Evolutionary conservation across 1,140 invertebrate genomes (phyloP).

Genomic region (Trichogramma pretiosum): DNA sequence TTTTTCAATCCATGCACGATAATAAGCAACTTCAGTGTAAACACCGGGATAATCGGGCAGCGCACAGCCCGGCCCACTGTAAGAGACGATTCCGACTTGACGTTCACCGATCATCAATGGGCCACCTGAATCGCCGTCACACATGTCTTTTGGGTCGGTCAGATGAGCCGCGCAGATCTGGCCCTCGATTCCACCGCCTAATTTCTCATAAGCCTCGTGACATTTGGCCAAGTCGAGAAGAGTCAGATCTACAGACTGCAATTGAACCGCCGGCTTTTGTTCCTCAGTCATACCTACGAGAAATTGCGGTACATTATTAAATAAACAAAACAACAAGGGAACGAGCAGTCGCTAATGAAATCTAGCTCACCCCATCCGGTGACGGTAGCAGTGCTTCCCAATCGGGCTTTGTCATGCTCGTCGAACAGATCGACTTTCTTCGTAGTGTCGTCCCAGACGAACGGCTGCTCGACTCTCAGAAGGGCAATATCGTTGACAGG

Average conservation of each 20-base stretch:
- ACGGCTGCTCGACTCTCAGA: constrained; percentile 13
- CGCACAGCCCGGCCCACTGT: constrained; percentile 48
- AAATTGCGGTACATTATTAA: too few species aligned
- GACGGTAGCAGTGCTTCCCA: constrained; percentile 25
- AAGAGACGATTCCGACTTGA: constrained; percentile 53
- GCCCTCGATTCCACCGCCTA: constrained; percentile 47
- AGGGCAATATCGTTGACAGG: constrained; percentile 26
- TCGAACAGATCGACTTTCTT: constrained; percentile 21
- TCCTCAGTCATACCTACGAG: constrained; percentile 8
- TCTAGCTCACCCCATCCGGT: constrained; percentile 39
- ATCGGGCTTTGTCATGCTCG: constrained; percentile 11
- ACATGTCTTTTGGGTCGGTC: constrained; percentile 59
- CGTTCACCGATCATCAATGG: constrained; percentile 32
- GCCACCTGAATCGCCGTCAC: constrained; percentile 52
- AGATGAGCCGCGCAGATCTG: constrained; percentile 64
- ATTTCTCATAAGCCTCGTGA: constrained; percentile 27
- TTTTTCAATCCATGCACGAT: constrained; percentile 39
- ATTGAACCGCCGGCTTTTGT: not conserved
- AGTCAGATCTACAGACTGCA: constrained; percentile 37
- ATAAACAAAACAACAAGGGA: too few species aligned
- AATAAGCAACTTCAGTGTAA: constrained; percentile 45
- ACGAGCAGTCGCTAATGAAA: too few species aligned
- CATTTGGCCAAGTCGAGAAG: too few species aligned
- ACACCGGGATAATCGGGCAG: constrained; percentile 44
- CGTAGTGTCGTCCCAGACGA: constrained; percentile 19